Percentiles rank a stretch among this genome's conserved stretches.
Evolutionary conservation across 2,797 vertebrate species (phyloP).

Genomic region (Notamacropus eugenii): DNA sequence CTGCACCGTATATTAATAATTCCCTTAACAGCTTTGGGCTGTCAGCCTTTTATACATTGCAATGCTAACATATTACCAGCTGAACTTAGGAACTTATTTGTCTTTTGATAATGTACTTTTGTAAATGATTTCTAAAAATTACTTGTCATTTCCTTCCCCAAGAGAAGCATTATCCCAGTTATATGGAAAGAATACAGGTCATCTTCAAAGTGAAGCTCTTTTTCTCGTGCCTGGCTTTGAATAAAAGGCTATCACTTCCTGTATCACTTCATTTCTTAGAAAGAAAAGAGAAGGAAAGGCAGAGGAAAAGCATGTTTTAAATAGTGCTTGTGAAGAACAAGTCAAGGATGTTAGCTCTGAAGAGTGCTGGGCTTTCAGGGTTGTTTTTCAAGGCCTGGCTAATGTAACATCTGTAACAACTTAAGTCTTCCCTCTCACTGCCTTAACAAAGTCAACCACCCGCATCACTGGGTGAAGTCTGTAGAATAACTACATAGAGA

Average conservation of each 20-base stretch:
- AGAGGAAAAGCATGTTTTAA: conserved; percentile 43
- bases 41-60: conserved; percentile 36
- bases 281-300: neutral
- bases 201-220: conserved; percentile 46
- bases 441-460: conserved; percentile 72
- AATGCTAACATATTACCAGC: conserved; percentile 58
- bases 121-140: conserved; percentile 68
- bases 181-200: conserved; percentile 58
- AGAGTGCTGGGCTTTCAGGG: conserved; percentile 31
- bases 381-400: conserved; percentile 48
- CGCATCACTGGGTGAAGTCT: conserved; percentile 43
- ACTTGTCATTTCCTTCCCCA: conserved; percentile 25
- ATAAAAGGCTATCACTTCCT: conserved; percentile 49
- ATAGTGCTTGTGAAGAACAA: conserved; percentile 28
- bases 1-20: conserved; percentile 46
- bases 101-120: conserved; percentile 64
- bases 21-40: conserved; percentile 75
- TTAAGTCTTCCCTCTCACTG: conserved; percentile 1
- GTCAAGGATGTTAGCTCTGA: conserved; percentile 67
- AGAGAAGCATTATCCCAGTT: conserved; percentile 64
- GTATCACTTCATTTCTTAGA: neutral
- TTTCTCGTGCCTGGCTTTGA: conserved; percentile 49
- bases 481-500: conserved; percentile 22
- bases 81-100: conserved; percentile 72
- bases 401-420: conserved; percentile 68